phyloP scores from a whole-genome alignment of 2,113 vertebrate species.

The Centropus unirufus region DNA sequence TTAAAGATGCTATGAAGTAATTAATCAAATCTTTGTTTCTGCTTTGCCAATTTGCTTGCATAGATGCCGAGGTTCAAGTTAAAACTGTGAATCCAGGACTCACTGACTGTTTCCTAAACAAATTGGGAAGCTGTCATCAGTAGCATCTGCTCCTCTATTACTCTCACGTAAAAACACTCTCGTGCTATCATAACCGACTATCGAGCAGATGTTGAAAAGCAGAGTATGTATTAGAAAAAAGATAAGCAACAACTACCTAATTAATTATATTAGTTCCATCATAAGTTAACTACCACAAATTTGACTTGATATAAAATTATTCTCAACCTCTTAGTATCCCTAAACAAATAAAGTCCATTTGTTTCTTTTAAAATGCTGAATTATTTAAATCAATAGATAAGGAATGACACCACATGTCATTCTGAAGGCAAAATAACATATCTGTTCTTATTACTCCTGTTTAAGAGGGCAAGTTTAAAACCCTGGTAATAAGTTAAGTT shows the following conservation, averaged over 20 bases:
- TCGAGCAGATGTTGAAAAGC: conserved; percentile 68
- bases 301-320: conserved; percentile 53
- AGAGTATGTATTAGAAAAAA: conserved; percentile 53
- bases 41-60: conserved; percentile 34
- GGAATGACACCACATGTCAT: background rate
- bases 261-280: conserved; percentile 65
- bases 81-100: conserved; percentile 63
- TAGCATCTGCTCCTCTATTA: conserved; percentile 73
- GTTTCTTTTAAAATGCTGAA: conserved; percentile 42
- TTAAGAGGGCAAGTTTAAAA: background rate
- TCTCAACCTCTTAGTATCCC: conserved; percentile 48
- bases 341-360: conserved; percentile 39
- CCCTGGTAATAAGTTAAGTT: background rate
- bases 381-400: conserved; percentile 15
- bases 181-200: conserved; percentile 27
- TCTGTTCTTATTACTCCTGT: background rate
- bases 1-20: conserved; percentile 11
- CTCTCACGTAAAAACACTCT: conserved; percentile 67
- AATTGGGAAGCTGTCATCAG: conserved; percentile 69
- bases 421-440: background rate
- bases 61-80: conserved; percentile 15
- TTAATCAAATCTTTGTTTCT: conserved; percentile 41
- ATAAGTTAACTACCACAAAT: conserved; percentile 61
- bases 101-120: conserved; percentile 70
- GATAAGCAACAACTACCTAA: conserved; percentile 49